Percentiles rank a stretch among this genome's conserved stretches.
Evolutionary conservation across 2,113 vertebrate genomes (phyloP).

Genomic region (Ursus arctos): DNA sequence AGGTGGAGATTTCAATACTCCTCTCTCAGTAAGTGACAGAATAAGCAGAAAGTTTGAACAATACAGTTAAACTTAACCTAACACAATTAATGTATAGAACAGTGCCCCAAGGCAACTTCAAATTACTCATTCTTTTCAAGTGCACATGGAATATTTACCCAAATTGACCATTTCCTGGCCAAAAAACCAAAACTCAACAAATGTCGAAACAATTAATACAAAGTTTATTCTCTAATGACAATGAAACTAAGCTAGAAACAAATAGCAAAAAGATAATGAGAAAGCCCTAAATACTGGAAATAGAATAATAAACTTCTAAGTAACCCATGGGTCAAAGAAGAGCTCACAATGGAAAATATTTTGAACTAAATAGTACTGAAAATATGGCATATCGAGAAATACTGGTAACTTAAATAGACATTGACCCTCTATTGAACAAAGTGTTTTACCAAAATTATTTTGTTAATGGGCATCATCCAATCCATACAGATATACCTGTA

Average conservation of each 20-base stretch:
- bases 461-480: neutral
- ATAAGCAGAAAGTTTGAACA: neutral
- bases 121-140: neutral
- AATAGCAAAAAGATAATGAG: neutral
- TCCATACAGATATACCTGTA: neutral
- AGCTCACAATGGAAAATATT: neutral
- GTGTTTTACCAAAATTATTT: neutral
- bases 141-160: neutral
- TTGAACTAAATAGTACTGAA: neutral
- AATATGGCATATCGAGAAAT: neutral
- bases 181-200: neutral
- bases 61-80: neutral
- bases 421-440: neutral
- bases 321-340: neutral
- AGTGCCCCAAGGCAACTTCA: neutral
- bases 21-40: neutral
- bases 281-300: neutral
- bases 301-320: neutral
- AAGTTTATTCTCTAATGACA: neutral
- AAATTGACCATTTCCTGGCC: neutral
- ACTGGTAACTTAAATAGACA: neutral
- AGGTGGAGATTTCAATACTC: neutral
- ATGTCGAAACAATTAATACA: neutral
- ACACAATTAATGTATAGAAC: neutral
- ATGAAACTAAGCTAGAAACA: slow-evolving; percentile 41